Base-by-base conservation (phyloP, 2,888 invertebrate species). In the Trissoscelio sp. region DNA sequence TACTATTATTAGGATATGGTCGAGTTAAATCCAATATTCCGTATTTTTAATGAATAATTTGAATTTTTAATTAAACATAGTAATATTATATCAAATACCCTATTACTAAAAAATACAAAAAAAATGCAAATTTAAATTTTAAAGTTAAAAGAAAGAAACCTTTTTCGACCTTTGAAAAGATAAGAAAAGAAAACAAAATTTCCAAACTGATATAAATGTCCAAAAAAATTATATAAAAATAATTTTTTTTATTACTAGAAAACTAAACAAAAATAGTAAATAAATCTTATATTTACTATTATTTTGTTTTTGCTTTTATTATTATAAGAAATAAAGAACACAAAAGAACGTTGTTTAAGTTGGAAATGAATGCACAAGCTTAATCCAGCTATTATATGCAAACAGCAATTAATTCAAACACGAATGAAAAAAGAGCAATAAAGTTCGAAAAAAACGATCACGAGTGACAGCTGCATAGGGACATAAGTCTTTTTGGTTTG, bases 381-480 rank as follows among this genome's bases (percentile, higher is more conserved):
- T 53, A 67, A 67, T 67, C 55, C 42, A 44, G 42, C 55, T n/a
- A 53, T 66, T 53, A 66, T 51, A 64, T 46, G 48, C 64, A 57
- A 70, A 70, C 42, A 53, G 34, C 57, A 69, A 77, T 77, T 60
- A 77, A 69, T 67, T 75, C 64, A 37, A 78, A 55, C 57, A 48
- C 12, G 9, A 18, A 39, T 3, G 7, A 77, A 58, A 79, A 70
- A 79, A 73, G 79, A 48, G 73, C 73, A 79, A 60, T 73, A 66
- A 57, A 58, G 51, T 78, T 37, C 22, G 39, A 67, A 66, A 58
- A 67, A 37, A 69, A 70, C 70, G 70, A 64, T 64, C 37, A 37
- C 66, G 53, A 80, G 83, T 81, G 82, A 85, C 87, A 86, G 86
- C 86, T 87, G 86, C 73, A 55, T 70, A 53, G 70, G 67, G 78